Evolutionary conservation across 2,888 invertebrate species (phyloP).

Genomic region (Himalopsyche anomala): DNA sequence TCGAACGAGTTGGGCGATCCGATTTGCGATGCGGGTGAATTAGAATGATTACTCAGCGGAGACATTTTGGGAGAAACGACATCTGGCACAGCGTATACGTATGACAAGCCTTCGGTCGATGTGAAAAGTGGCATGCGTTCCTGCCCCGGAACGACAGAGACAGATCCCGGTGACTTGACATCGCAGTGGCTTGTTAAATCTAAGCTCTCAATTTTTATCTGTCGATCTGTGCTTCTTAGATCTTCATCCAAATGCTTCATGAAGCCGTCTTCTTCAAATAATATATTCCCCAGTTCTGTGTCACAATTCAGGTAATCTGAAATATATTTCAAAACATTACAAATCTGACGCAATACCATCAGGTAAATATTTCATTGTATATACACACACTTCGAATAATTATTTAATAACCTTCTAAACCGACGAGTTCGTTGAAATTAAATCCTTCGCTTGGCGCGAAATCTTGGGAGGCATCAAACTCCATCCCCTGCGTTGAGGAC

Average conservation of each 20-base stretch:
- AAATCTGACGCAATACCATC: conserved; percentile 59
- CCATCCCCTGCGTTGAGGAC: conserved; percentile 69
- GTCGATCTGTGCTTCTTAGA: conserved; percentile 65
- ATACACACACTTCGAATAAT: not conserved
- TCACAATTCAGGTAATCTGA: conserved; percentile 82
- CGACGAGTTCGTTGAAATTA: conserved; percentile 81
- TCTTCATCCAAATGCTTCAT: conserved; percentile 77
- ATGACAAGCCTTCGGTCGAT: conserved; percentile 11
- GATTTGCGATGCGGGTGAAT: conserved; percentile 46
- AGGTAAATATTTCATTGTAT: conserved; percentile 1
- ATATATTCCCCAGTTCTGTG: conserved; percentile 59
- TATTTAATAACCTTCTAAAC: conserved; percentile 80
- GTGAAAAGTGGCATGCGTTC: not conserved
- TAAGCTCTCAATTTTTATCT: not conserved
- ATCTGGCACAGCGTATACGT: conserved; percentile 17
- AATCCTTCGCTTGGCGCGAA: conserved; percentile 77
- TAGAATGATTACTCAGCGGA: conserved; percentile 43
- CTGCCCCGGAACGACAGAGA: not conserved
- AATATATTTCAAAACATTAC: conserved; percentile 67
- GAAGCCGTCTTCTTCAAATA: conserved; percentile 74
- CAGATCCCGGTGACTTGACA: conserved; percentile 34
- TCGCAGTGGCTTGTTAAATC: conserved; percentile 10
- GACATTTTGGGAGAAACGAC: conserved; percentile 50
- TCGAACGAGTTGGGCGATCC: conserved; percentile 43
- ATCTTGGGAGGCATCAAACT: conserved; percentile 69